Base-by-base conservation (phyloP, 2,113 vertebrate genomes). In the Calonectris borealis region DNA sequence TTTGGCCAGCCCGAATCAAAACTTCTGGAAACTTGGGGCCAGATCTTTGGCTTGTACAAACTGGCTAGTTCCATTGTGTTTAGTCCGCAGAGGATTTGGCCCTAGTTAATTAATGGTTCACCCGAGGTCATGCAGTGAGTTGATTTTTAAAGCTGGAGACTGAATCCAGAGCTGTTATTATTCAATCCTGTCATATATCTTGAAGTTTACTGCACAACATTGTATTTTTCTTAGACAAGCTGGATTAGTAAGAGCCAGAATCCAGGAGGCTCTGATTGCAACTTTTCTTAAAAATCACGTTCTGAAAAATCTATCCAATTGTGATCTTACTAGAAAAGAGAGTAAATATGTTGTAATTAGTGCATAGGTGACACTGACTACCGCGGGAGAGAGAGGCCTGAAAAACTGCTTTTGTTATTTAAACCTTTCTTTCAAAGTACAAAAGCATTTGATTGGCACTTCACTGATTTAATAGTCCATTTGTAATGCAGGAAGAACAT, bases 401-500 rank as follows among this genome's bases (percentile, higher is more conserved):
- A 97, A 98, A 98, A 98, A 97, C 93, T 94, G 79, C 97, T 97
- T 97, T 97, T 98, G 97, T 98, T 98, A 98, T 97, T 98, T 98
- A 97, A 97, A 96, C 95, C 89, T 97, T 97, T 97, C 96, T 97
- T 97, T 96, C 93, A 94, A 97, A 97, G 68, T 96, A 97, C 96
- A 97, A 96, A 98, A 97, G 97, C 96, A 96, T 97, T 98, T 98
- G 97, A 98, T 97, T 98, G 97, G 94, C 97, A 98, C 86, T 96
- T 97, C 94, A 97, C 93, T 97, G 95, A 97, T 96, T 98, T 98
- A 98, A 97, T 98, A 98, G 97, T 96, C 93, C 86, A 98, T 98
- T 98, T 98, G 96, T 97, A 98, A 98, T 98, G 92, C 96, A 96
- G 96, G 95, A 97, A 95, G 97, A 98, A 97, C 93, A 92, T 98